phyloP scores from a whole-genome alignment of 2,113 vertebrate genomes.

The Cyprinodon tularosa region DNA sequence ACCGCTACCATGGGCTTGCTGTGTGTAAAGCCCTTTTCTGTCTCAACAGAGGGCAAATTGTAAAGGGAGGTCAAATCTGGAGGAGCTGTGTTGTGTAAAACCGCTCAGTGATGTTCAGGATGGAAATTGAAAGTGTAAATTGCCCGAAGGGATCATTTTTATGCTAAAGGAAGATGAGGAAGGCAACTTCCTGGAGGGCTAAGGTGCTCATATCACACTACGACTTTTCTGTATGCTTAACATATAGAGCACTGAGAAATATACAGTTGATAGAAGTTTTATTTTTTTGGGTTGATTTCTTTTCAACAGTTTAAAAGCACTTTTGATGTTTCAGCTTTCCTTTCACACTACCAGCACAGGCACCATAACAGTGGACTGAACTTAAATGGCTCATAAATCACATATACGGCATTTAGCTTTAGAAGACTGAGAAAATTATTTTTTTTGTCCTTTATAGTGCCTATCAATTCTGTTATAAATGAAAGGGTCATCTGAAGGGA shows the following conservation, averaged over 20 bases:
- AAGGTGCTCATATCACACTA: not conserved
- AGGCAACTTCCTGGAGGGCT: conserved; percentile 10
- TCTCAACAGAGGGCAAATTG: conserved; percentile 61
- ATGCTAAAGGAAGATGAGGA: conserved; percentile 28
- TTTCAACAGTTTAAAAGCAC: not conserved
- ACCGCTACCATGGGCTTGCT: conserved; percentile 57
- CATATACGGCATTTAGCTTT: not conserved
- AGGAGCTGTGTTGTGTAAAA: conserved; percentile 58
- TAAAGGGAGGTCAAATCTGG: conserved; percentile 62
- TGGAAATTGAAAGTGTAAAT: conserved; percentile 53
- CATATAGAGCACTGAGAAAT: not conserved
- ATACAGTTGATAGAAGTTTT: not conserved
- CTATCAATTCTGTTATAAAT: not conserved
- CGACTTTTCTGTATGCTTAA: not conserved
- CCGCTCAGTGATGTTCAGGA: conserved; percentile 46
- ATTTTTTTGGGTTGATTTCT: not conserved
- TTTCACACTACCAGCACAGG: not conserved
- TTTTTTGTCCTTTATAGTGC: not conserved
- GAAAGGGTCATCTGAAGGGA: not conserved
- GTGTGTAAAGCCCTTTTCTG: conserved; percentile 57
- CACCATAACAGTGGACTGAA: not conserved
- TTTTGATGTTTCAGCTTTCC: not conserved
- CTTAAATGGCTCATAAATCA: not conserved
- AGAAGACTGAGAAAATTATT: not conserved
- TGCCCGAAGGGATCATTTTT: conserved; percentile 45